Evolutionary conservation across 2,113 vertebrate species (phyloP).

Genomic region (Notothenia coriiceps): DNA sequence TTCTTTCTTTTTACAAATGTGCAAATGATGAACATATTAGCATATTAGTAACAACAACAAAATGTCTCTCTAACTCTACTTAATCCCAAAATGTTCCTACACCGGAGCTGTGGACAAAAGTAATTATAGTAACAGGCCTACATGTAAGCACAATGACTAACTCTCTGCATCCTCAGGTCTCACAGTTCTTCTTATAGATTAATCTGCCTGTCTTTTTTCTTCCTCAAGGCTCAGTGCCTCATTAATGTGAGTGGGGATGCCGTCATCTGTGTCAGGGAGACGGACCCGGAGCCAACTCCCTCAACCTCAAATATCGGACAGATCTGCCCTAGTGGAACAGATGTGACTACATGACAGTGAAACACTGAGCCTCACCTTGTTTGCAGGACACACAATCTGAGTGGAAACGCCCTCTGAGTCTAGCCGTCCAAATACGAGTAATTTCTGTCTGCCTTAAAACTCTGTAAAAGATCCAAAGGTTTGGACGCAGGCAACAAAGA

Average conservation of each 20-base stretch:
- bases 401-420: slow-evolving; percentile 32
- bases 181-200: neutral
- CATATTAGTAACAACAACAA: too few species aligned
- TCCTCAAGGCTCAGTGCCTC: slow-evolving; percentile 94
- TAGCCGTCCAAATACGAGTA: slow-evolving; percentile 65
- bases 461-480: slow-evolving; percentile 55
- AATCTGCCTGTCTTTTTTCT: neutral
- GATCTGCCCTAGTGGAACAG: slow-evolving; percentile 75
- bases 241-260: slow-evolving; percentile 98
- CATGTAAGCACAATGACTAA: neutral
- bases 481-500: slow-evolving; percentile 30
- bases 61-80: too few species aligned
- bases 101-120: too few species aligned
- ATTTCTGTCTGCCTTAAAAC: slow-evolving; percentile 70
- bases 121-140: too few species aligned
- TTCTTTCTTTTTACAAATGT: too few species aligned
- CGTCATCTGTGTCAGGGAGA: slow-evolving; percentile 91
- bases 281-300: slow-evolving; percentile 87
- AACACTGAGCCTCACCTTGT: neutral
- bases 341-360: slow-evolving; percentile 86
- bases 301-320: slow-evolving; percentile 73
- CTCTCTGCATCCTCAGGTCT: neutral
- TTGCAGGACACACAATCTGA: slow-evolving; percentile 24
- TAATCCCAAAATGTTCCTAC: too few species aligned
- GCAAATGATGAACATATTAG: too few species aligned